phyloP scores from a whole-genome alignment of 2,797 vertebrate genomes.

The Muraenolepis orangiensis region DNA sequence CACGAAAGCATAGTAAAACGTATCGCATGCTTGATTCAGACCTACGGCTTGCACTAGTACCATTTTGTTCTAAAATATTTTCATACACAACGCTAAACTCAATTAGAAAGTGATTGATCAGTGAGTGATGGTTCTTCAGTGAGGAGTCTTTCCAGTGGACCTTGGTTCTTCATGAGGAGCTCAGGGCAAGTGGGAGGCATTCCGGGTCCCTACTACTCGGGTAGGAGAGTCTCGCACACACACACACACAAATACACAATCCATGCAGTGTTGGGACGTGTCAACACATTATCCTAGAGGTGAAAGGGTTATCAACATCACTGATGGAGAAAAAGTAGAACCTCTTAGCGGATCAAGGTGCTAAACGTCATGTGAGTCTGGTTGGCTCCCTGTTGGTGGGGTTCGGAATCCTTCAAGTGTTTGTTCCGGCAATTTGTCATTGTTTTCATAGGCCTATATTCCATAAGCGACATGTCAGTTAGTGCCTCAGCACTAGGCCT shows the following conservation, averaged over 20 bases:
- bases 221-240: not conserved
- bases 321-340: not conserved
- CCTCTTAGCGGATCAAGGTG: not conserved
- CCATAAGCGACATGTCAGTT: not conserved
- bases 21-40: not conserved
- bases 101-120: not conserved
- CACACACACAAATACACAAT: not conserved
- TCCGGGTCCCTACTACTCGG: not conserved
- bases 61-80: not conserved
- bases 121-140: not conserved
- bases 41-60: not conserved
- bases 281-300: not conserved
- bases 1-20: not conserved
- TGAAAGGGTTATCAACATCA: not conserved
- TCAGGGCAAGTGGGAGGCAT: not conserved
- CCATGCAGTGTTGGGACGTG: constrained; percentile 1
- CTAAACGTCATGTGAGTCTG: not conserved
- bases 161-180: not conserved
- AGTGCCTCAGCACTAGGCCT: not conserved
- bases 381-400: not conserved
- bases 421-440: not conserved
- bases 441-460: not conserved
- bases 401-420: not conserved
- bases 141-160: not conserved
- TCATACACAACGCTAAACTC: not conserved